These are phyloP conservation scores for Panopea generosa DNA, from an alignment of 2,888 invertebrate genomes.

Conservation along the genomic window DNA sequence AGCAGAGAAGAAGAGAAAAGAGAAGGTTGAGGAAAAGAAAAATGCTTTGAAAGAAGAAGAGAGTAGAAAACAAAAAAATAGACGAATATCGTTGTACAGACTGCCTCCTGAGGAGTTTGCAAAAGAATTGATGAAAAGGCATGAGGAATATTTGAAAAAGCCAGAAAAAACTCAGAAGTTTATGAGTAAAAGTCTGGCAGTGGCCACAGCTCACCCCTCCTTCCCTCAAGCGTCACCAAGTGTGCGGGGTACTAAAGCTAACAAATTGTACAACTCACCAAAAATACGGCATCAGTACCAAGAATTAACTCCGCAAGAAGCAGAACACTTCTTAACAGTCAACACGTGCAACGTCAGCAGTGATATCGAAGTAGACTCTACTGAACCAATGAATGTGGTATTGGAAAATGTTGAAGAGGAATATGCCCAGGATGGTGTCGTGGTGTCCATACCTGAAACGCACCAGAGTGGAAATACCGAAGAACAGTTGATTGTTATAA, in stretches of 20 bases:
- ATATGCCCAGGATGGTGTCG: not conserved
- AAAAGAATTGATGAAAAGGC: slow-evolving; percentile 43
- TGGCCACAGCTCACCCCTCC: slow-evolving; percentile 46
- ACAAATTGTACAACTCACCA: slow-evolving; percentile 49
- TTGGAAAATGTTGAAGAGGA: slow-evolving; percentile 29
- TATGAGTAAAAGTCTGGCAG: slow-evolving; percentile 33
- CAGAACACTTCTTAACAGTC: slow-evolving; percentile 8
- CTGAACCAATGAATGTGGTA: not conserved
- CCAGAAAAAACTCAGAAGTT: slow-evolving; percentile 31
- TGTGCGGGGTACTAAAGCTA: slow-evolving; percentile 34
- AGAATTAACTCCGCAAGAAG: not conserved
- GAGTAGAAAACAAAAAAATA: not conserved
- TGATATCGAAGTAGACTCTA: slow-evolving; percentile 28
- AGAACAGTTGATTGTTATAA: slow-evolving; percentile 36
- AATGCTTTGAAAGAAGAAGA: not conserved
- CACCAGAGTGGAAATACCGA: not conserved
- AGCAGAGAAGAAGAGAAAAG: not conserved
- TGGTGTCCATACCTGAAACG: not conserved
- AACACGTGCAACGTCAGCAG: slow-evolving; percentile 15
- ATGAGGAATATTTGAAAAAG: slow-evolving; percentile 44
- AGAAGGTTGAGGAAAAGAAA: not conserved
- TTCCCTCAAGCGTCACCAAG: slow-evolving; percentile 56
- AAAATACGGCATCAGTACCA: slow-evolving; percentile 16
- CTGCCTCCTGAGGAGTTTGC: slow-evolving; percentile 50
- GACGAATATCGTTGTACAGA: slow-evolving; percentile 15